Percentiles rank a stretch among this genome's conserved stretches.
Evolutionary conservation across 1,140 invertebrate species (phyloP).

Genomic region (Scaptomyza montana): DNA sequence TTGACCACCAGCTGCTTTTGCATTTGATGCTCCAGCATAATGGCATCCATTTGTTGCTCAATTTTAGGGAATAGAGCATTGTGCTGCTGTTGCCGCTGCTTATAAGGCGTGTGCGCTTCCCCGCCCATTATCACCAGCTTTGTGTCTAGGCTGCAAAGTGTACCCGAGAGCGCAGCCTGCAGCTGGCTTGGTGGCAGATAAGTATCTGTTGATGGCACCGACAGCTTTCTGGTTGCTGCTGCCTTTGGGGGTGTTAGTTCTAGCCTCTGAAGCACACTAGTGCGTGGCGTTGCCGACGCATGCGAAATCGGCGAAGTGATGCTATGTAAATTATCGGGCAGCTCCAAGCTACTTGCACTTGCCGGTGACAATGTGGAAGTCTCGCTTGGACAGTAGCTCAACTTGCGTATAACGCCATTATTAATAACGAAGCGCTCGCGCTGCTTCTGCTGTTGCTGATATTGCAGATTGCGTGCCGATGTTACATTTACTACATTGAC

Average conservation of each 20-base stretch:
- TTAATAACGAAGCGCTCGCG: conserved; percentile 19
- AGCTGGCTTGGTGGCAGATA: conserved; percentile 30
- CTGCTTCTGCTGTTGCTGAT: conserved; percentile 32
- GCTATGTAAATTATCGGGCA: conserved; percentile 52
- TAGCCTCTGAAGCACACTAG: conserved; percentile 57
- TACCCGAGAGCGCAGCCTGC: conserved; percentile 50
- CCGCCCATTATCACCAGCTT: conserved; percentile 45
- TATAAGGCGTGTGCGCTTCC: conserved; percentile 43
- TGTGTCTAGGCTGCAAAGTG: conserved; percentile 60
- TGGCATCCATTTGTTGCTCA: conserved; percentile 54
- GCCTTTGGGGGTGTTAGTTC: conserved; percentile 18
- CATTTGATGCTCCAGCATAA: conserved; percentile 58
- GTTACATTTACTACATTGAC: conserved; percentile 76
- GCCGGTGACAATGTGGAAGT: conserved; percentile 54
- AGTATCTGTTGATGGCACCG: conserved; percentile 2
- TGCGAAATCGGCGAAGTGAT: conserved; percentile 45
- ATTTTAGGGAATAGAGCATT: conserved; percentile 29
- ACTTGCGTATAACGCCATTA: conserved; percentile 42
- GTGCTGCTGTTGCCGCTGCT: conserved; percentile 35
- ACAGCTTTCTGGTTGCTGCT: neutral
- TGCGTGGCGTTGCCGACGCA: conserved; percentile 16
- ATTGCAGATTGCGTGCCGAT: conserved; percentile 71
- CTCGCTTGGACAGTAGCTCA: conserved; percentile 53
- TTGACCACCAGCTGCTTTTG: conserved; percentile 62
- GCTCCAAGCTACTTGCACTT: conserved; percentile 51